A percentile compares a stretch with the other conserved stretches of the same genome.
Conservation (phyloP, 1,140 invertebrate genomes). For the Achroia grisella region DNA sequence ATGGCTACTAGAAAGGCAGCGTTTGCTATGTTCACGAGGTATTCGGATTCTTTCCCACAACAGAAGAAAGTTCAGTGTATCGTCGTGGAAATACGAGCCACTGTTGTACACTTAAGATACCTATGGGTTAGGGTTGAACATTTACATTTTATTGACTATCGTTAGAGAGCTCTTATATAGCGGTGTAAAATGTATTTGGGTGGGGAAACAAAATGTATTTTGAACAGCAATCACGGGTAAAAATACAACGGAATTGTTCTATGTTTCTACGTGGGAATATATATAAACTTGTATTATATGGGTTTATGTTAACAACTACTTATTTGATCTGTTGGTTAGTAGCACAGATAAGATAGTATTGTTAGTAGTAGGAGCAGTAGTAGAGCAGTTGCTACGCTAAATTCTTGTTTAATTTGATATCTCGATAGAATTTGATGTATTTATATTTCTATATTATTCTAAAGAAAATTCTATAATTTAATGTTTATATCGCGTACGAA, state of each 20-base stretch:
- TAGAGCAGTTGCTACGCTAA: too few species aligned
- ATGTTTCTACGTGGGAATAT: too few species aligned
- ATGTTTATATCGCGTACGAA: too few species aligned
- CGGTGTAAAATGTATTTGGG: background rate
- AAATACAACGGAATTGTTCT: background rate
- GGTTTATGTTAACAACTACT: too few species aligned
- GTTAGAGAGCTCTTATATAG: background rate
- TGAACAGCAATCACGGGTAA: background rate
- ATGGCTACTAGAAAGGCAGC: slow-evolving; percentile 4
- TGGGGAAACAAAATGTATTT: slow-evolving; percentile 1
- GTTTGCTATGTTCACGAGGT: slow-evolving; percentile 5
- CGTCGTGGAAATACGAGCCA: slow-evolving; percentile 26
- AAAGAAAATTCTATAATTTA: too few species aligned
- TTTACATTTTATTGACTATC: slow-evolving; percentile 9
- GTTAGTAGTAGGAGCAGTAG: too few species aligned
- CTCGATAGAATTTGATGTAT: too few species aligned
- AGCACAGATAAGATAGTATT: too few species aligned
- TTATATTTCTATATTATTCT: too few species aligned
- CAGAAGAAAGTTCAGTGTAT: slow-evolving; percentile 29
- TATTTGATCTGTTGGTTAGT: too few species aligned
- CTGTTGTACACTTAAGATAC: slow-evolving; percentile 36
- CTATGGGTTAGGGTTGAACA: slow-evolving; percentile 22
- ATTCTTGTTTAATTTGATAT: too few species aligned
- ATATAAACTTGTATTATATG: too few species aligned
- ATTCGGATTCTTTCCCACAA: slow-evolving; percentile 16